Conservation (phyloP, 1,140 invertebrate species). For the Hyles vespertilio region DNA sequence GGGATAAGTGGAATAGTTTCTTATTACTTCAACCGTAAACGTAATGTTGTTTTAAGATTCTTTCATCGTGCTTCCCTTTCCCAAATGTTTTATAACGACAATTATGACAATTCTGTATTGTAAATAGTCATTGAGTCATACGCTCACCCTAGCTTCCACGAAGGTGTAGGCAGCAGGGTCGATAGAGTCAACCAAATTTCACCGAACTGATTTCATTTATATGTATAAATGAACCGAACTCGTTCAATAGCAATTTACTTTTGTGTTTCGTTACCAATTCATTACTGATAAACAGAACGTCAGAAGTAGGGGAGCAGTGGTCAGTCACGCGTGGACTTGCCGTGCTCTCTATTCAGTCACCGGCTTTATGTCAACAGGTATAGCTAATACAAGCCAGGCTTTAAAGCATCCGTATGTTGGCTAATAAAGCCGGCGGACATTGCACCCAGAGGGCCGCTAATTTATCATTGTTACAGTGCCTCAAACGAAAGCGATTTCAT, state of each 20-base stretch:
- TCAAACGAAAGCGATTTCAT: constrained; percentile 56
- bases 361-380: constrained; percentile 12
- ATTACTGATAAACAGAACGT: constrained; percentile 15
- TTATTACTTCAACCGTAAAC: constrained; percentile 10
- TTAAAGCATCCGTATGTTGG: constrained; percentile 42
- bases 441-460: constrained; percentile 40
- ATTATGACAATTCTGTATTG: too few species aligned
- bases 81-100: too few species aligned
- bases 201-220: too few species aligned
- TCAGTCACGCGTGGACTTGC: constrained; percentile 9
- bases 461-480: constrained; percentile 57
- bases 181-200: too few species aligned
- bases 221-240: too few species aligned
- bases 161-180: too few species aligned
- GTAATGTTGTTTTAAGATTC: neutral
- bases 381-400: constrained; percentile 31
- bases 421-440: constrained; percentile 52
- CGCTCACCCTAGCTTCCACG: too few species aligned
- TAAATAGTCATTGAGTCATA: too few species aligned
- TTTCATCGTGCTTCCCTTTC: too few species aligned
- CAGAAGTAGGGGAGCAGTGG: constrained; percentile 10
- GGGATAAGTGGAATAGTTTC: neutral
- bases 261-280: constrained; percentile 19
- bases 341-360: constrained; percentile 10
- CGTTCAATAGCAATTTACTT: too few species aligned